Percentiles rank a stretch among this genome's conserved stretches.
Conservation (phyloP, 2,113 vertebrate genomes). For the Mixornis gularis region DNA sequence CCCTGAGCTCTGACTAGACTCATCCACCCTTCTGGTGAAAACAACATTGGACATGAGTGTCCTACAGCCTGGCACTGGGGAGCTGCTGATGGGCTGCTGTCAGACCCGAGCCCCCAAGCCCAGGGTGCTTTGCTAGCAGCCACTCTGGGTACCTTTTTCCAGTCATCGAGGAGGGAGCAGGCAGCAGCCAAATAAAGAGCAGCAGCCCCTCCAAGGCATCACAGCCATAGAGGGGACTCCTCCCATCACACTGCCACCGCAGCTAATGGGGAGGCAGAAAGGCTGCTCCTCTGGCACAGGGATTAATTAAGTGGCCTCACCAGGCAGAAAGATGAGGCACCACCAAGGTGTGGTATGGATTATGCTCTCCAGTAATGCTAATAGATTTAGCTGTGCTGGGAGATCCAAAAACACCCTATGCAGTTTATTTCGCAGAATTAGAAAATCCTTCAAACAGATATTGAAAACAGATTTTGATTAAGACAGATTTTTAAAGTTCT, state of each 20-base stretch:
- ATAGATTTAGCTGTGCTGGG: background rate
- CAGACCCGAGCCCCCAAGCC: background rate
- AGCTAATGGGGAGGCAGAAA: accelerated
- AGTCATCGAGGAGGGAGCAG: background rate
- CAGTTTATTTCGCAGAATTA: background rate
- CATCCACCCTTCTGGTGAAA: background rate
- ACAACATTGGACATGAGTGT: background rate
- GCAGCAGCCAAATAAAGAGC: background rate
- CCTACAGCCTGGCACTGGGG: background rate
- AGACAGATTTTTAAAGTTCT: background rate
- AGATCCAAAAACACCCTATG: background rate
- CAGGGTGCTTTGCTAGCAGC: background rate
- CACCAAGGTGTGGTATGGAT: background rate
- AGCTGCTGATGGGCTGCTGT: background rate
- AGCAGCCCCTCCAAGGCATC: accelerated
- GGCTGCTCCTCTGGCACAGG: background rate
- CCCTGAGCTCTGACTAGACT: background rate
- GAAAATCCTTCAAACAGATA: background rate
- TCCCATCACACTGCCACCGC: background rate
- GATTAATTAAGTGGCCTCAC: background rate
- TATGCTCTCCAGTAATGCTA: background rate
- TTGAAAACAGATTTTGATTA: background rate
- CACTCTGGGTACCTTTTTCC: background rate
- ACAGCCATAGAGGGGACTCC: accelerated
- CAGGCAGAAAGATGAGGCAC: background rate